Evolutionary conservation across 2,113 vertebrate species (phyloP), one percentile per base, ranked within the genome.

Genomic region (Choloepus hoffmanni): DNA sequence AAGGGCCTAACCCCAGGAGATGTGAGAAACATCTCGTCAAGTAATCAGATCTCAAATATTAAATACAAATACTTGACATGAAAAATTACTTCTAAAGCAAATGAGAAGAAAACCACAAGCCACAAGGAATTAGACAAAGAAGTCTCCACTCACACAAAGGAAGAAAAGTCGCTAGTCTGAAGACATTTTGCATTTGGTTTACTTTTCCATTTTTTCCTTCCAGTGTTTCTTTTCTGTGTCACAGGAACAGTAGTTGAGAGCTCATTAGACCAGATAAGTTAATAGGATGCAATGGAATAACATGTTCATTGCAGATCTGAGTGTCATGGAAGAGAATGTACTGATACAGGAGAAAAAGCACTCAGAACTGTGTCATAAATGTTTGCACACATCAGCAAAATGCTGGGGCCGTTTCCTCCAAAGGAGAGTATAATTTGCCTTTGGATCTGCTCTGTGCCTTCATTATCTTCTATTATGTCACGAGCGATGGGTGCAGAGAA

Each of bases 51-150:
- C 74, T 68, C 33, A 70, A 81, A 15, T 84, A 18, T 76, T 48
- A 85, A 88, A 78, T 93, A 48, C 63, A 74, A 84, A 84, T 81
- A 83, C 55, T 68, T 85, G 43, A n/a, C 63, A 19, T 79, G 78
- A 89, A 73, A 73, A 48, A 63, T 94, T 76, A 68, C 4, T 48
- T 58, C 67, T 58, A 85, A 81, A 86, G 65, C 73, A 92, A 68
- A 43, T 43, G 84, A 89, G 68, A 65, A 30, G 60, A 90, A 94
- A 77, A 84, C 1, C 24, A 63, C 18, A 48, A 87, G 30, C n/a
- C 21, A 40, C 30, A 74, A 92, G 19, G 50, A 86, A 79, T 73
- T 53, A 30, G 15, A 62, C 67, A 77, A 65, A n/a, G 26, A 87
- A 28, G 63, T 23, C 40, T 87, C 7, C n/a, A 7, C 3, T 92